Conservation (phyloP, 2,888 invertebrate genomes). For the Chaetogeoica ovagalla region DNA sequence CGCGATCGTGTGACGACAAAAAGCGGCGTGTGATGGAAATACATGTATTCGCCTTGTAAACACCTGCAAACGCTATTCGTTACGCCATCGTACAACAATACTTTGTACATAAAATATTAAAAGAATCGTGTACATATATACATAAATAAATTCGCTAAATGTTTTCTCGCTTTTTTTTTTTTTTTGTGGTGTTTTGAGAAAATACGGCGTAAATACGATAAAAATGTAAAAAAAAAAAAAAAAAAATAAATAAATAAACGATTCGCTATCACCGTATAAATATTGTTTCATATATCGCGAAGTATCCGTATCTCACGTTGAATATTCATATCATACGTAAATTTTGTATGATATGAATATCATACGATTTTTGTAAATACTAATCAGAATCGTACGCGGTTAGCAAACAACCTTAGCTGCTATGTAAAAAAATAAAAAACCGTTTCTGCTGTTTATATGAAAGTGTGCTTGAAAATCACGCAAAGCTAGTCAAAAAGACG, state of each 20-base stretch:
- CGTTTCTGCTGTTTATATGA: no score
- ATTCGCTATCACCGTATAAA: background rate
- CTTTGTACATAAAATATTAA: background rate
- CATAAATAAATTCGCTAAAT: background rate
- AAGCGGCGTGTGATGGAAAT: no score
- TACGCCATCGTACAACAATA: no score
- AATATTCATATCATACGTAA: background rate
- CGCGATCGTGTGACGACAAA: no score
- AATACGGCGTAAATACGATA: conserved; percentile 4
- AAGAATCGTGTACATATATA: no score
- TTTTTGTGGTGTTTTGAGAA: conserved; percentile 8
- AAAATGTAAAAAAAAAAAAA: conserved; percentile 11
- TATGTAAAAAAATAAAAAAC: no score
- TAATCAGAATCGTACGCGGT: no score
- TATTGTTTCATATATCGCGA: background rate
- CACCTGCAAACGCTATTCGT: no score
- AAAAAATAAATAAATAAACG: background rate
- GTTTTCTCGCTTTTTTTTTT: background rate
- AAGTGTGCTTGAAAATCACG: conserved; percentile 2
- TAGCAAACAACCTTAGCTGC: no score
- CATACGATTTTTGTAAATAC: no score
- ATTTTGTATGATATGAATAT: no score
- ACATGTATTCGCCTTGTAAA: no score
- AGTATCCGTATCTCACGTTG: background rate
- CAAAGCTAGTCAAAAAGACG: conserved; percentile 41